Conservation (phyloP, 2,113 vertebrate genomes). For the Pangasianodon hypophthalmus region DNA sequence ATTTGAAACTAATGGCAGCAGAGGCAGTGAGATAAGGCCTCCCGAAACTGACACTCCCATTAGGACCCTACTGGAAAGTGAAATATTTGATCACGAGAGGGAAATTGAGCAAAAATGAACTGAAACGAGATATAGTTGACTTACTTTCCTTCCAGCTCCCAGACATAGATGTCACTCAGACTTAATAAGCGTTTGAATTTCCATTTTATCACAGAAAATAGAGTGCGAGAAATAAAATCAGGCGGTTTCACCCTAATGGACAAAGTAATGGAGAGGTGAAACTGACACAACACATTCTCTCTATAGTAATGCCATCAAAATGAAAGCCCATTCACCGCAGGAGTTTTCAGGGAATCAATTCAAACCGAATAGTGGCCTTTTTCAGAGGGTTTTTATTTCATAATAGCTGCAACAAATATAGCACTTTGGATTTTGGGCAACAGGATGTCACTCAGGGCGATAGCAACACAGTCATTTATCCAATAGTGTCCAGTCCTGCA, state of each 20-base stretch:
- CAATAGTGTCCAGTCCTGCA: conserved; percentile 66
- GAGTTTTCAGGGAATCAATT: conserved; percentile 82
- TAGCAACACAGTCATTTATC: conserved; percentile 72
- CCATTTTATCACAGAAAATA: conserved; percentile 86
- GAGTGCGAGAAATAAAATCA: conserved; percentile 84
- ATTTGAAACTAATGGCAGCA: conserved; percentile 74
- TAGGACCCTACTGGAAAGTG: conserved; percentile 80
- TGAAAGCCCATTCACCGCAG: conserved; percentile 84
- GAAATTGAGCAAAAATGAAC: conserved; percentile 83
- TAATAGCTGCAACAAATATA: conserved; percentile 81
- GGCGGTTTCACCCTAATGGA: conserved; percentile 80
- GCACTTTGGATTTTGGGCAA: conserved; percentile 72
- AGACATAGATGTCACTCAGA: conserved; percentile 81
- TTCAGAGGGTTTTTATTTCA: conserved; percentile 75
- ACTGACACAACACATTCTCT: conserved; percentile 80
- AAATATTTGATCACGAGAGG: conserved; percentile 82
- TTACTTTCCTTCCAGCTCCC: conserved; percentile 77
- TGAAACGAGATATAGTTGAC: conserved; percentile 81
- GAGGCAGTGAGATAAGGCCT: conserved; percentile 65
- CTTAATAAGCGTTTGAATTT: conserved; percentile 83
- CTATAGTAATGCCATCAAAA: conserved; percentile 82
- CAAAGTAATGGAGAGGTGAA: conserved; percentile 82
- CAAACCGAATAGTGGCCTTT: conserved; percentile 81
- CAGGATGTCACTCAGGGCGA: conserved; percentile 77
- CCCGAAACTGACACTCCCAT: conserved; percentile 82